Evolutionary conservation across 2,888 invertebrate genomes (phyloP), one percentile per base, ranked within the genome.

Genomic region (Hipparchia sbordonii): DNA sequence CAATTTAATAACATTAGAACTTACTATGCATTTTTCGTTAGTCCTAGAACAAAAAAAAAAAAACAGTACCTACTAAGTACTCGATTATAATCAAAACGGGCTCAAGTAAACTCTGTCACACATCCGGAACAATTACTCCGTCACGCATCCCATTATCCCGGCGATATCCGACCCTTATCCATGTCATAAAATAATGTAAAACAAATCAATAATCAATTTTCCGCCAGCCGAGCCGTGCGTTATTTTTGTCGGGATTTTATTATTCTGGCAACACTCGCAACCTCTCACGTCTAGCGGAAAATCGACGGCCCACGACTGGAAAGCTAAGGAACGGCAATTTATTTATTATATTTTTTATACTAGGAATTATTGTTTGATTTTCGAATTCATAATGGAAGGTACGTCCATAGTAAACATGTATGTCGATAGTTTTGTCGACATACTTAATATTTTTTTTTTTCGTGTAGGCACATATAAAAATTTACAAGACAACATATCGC

Each of bases 191-290:
- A 78, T 80, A 83, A 83, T 81, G 84, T 84, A 84, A 86, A 84
- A 88, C 87, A 90, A 91, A 92, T 92, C 91, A 88, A 92, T 90
- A 91, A 90, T 90, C 92, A 91, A 92, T 92, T 93, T 92, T 87
- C 89, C 89, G 91, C 89, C 87, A 87, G 82, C 87, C 85, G 83
- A 82, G 84, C 83, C 88, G 84, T 83, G 82, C 82, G 81, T 84
- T 85, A 87, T 87, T 89, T 87, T 86, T 86, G 86, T 80, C 83
- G 82, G 82, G 82, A 87, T 89, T 90, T 89, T 89, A 88, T 89
- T 88, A 88, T 87, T 86, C 85, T 82, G 85, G 84, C 84, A 83
- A 84, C 76, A 78, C 73, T 74, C 48, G 6, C 48, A 48, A 6
- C 48, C 48, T 48, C 73, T 73, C 72, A 86, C 86, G 88, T 91